phyloP scores from a whole-genome alignment of 1,140 invertebrate genomes.

The Drosophila ambigua region DNA sequence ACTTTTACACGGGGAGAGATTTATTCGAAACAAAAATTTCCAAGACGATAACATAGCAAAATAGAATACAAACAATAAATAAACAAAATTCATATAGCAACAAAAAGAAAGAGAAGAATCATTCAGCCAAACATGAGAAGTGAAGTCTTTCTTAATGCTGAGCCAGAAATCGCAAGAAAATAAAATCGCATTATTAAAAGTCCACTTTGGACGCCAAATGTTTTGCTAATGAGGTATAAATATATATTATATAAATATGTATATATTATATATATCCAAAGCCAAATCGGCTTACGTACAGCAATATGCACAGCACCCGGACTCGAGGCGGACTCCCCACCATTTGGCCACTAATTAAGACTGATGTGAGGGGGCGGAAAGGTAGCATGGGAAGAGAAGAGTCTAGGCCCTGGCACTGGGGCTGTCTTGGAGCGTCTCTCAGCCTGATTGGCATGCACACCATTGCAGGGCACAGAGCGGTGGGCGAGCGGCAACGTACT shows the following conservation, averaged over 20 bases:
- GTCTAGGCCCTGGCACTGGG: not conserved
- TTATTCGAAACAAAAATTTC: conserved; percentile 2
- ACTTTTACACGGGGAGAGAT: conserved; percentile 5
- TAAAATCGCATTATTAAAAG: conserved; percentile 68
- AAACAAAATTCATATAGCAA: conserved; percentile 5
- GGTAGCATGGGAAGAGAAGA: not conserved
- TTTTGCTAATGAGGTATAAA: conserved; percentile 58
- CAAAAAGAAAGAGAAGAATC: not conserved
- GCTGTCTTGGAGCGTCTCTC: not conserved
- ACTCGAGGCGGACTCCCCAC: not conserved
- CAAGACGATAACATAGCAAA: conserved; percentile 6
- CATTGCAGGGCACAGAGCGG: conserved; percentile 30
- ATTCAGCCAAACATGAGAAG: not conserved
- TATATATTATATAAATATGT: not conserved
- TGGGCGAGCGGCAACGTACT: not conserved
- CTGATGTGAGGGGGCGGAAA: not conserved
- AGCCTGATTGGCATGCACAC: conserved; percentile 56
- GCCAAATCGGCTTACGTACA: conserved; percentile 24
- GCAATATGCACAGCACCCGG: conserved; percentile 21
- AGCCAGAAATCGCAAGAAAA: conserved; percentile 55
- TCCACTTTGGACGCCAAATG: conserved; percentile 47
- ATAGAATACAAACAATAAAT: conserved; percentile 7
- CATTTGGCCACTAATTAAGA: conserved; percentile 56
- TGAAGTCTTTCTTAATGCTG: conserved; percentile 41
- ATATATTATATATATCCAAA: conserved; percentile 17